A percentile compares a stretch with the other conserved stretches of the same genome.
Conservation (phyloP, 1,140 invertebrate species). For the Orchesella cincta region DNA sequence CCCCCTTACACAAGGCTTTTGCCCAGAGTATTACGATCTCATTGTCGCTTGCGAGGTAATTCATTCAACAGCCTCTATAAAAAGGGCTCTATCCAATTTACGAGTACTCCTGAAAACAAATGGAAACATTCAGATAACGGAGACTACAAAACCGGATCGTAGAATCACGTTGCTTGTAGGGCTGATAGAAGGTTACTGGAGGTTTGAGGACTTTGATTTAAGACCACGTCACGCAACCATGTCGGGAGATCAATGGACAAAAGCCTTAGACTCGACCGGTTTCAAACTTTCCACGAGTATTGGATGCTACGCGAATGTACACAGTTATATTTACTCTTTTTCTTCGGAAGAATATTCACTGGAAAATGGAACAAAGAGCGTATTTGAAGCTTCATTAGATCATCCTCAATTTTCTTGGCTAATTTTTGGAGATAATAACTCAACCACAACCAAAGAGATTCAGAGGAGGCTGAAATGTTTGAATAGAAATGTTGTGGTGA, state of each 20-base stretch:
- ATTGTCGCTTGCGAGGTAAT: conserved; percentile 29
- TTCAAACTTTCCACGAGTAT: neutral
- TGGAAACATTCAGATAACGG: neutral
- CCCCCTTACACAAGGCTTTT: conserved; percentile 33
- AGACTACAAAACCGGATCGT: neutral
- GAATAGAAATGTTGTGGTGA: neutral
- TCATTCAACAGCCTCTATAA: neutral
- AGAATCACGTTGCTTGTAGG: conserved; percentile 2
- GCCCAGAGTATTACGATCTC: conserved; percentile 30
- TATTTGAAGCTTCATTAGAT: neutral
- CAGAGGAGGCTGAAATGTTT: neutral
- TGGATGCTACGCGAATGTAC: neutral
- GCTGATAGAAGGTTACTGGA: neutral
- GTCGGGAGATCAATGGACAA: neutral
- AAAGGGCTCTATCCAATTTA: neutral
- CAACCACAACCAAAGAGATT: neutral
- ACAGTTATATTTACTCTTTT: neutral
- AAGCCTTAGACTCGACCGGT: neutral
- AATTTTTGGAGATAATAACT: neutral
- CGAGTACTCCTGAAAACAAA: neutral
- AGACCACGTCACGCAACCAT: neutral
- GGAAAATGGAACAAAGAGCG: neutral
- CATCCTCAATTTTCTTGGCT: neutral
- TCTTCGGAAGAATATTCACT: neutral
- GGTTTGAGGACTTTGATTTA: neutral